Percentiles rank a stretch among this genome's conserved stretches.
Conservation (phyloP, 2,888 invertebrate species). For the Calameuta idolon region DNA sequence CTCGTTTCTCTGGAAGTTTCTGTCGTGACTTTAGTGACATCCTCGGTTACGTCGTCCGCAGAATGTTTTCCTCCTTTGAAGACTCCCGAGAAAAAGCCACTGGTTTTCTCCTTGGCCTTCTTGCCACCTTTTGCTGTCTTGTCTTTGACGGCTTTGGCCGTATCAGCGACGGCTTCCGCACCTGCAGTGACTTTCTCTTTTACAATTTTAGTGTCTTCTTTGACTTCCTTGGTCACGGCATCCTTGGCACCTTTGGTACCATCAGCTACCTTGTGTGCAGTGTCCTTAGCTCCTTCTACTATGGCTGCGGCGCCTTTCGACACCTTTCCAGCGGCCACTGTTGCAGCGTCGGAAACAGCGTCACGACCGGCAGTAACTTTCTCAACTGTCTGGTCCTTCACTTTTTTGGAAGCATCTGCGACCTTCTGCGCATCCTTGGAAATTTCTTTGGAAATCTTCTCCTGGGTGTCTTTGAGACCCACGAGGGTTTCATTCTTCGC, state of each 20-base stretch:
- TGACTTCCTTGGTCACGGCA: constrained; percentile 24
- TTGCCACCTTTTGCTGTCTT: constrained; percentile 28
- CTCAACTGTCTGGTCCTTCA: constrained; percentile 12
- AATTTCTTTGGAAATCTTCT: constrained; percentile 23
- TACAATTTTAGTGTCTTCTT: constrained; percentile 29
- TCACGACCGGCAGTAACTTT: constrained; percentile 11
- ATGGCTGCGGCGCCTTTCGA: constrained; percentile 8
- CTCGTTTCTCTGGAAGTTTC: constrained; percentile 24
- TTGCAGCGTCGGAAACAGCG: constrained; percentile 15
- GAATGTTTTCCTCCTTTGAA: constrained; percentile 34
- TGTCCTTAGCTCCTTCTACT: constrained; percentile 14
- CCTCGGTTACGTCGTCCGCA: constrained; percentile 32
- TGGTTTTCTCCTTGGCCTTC: constrained; percentile 30
- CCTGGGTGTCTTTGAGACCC: constrained; percentile 15
- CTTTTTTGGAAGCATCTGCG: constrained; percentile 10
- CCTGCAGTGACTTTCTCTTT: constrained; percentile 34
- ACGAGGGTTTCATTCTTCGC: constrained; percentile 25
- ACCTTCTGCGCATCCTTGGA: constrained; percentile 13
- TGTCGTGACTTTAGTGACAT: constrained; percentile 27
- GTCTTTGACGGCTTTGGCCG: constrained; percentile 29
- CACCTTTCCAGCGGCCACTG: constrained; percentile 17
- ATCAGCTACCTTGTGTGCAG: constrained; percentile 14
- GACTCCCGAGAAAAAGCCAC: constrained; percentile 35
- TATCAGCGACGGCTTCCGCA: constrained; percentile 28
- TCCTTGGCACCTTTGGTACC: constrained; percentile 23